Evolutionary conservation across 2,113 vertebrate species (phyloP).

Genomic region (Seriola quinqueradiata): DNA sequence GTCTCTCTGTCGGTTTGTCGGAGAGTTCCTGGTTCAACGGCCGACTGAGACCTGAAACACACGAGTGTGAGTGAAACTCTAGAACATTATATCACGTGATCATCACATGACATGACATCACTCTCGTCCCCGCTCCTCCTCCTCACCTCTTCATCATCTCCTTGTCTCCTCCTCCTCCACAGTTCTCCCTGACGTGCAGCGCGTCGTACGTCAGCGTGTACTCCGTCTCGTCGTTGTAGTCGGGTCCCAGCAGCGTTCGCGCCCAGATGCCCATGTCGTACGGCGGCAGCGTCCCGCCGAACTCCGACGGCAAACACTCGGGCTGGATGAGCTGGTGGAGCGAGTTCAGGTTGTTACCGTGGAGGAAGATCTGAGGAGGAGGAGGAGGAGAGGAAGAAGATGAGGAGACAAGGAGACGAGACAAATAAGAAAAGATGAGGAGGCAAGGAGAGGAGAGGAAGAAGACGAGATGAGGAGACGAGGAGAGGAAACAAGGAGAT

Average conservation of each 20-base stretch:
- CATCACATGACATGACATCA: too few relatives aligned
- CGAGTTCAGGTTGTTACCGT: slow-evolving; percentile 98
- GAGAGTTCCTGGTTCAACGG: slow-evolving; percentile 67
- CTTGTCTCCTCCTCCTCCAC: slow-evolving; percentile 82
- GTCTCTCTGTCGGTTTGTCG: slow-evolving; percentile 72
- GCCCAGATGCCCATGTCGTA: slow-evolving; percentile 99
- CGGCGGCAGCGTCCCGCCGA: slow-evolving; percentile 96
- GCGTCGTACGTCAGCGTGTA: slow-evolving; percentile 92
- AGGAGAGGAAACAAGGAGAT: background rate
- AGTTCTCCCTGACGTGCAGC: slow-evolving; percentile 82
- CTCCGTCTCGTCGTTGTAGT: slow-evolving; percentile 96
- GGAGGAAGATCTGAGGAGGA: slow-evolving; percentile 93
- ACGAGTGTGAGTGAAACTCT: too few relatives aligned
- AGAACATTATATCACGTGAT: too few relatives aligned
- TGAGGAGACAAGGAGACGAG: background rate
- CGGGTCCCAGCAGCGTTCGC: slow-evolving; percentile 93
- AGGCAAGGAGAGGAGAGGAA: too few relatives aligned
- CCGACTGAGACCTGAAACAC: slow-evolving; percentile 77
- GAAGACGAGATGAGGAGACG: rapidly evolving
- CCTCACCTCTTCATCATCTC: slow-evolving; percentile 84
- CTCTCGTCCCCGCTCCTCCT: background rate
- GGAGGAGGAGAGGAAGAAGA: background rate
- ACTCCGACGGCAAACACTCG: slow-evolving; percentile 96
- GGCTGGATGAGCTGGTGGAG: slow-evolving; percentile 96
- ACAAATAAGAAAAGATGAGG: background rate